phyloP scores from a whole-genome alignment of 2,113 vertebrate genomes.

The Benitochromis conjunctus region DNA sequence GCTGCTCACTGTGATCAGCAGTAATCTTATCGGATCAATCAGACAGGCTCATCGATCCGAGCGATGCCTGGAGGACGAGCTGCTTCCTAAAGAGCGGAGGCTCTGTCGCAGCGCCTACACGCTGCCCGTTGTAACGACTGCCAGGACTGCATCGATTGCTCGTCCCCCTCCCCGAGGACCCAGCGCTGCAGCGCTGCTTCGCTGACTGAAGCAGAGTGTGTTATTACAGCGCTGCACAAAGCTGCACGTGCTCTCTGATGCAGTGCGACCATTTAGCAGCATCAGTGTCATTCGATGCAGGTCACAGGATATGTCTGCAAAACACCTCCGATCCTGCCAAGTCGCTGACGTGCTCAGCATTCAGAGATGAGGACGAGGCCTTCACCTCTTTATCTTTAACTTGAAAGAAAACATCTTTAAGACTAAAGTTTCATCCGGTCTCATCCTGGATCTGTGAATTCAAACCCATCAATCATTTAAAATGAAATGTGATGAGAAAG shows the following conservation, averaged over 20 bases:
- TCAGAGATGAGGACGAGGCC: not conserved
- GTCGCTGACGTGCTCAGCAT: not conserved
- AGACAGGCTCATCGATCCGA: not conserved
- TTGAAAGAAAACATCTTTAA: not conserved
- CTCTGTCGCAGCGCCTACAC: not conserved
- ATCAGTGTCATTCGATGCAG: not conserved
- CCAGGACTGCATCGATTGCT: constrained; percentile 3
- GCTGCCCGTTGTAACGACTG: not conserved
- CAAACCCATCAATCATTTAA: not conserved
- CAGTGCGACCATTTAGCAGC: not conserved
- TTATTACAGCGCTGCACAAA: not conserved
- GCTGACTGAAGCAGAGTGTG: constrained; percentile 1
- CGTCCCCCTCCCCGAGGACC: not conserved
- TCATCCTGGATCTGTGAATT: not conserved
- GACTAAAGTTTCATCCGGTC: not conserved
- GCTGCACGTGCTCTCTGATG: not conserved
- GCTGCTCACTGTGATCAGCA: not conserved
- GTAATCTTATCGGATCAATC: not conserved
- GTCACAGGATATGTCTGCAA: not conserved
- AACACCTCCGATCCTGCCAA: not conserved
- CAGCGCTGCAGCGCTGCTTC: not conserved
- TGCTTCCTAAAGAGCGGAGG: not conserved
- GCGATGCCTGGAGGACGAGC: not conserved
- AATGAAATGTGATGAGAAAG: not conserved
- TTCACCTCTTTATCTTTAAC: not conserved